Percentiles rank a stretch among this genome's conserved stretches.
These are phyloP conservation scores for Helleia helle DNA, from an alignment of 2,888 invertebrate genomes.

Conservation along the genomic window DNA sequence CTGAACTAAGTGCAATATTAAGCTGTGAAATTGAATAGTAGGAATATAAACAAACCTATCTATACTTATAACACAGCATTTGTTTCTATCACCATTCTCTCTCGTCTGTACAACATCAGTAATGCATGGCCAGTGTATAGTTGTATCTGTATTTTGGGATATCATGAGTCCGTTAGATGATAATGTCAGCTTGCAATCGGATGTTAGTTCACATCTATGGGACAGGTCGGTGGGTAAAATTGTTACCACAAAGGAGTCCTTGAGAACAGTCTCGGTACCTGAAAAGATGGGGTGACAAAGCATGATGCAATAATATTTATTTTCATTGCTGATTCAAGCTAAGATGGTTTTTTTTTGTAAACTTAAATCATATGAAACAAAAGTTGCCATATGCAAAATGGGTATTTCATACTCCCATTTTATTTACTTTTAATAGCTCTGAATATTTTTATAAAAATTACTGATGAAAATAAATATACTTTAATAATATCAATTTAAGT, in stretches of 20 bases:
- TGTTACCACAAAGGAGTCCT: constrained; percentile 73
- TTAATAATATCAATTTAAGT: too few relatives aligned
- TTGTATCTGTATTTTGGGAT: constrained; percentile 56
- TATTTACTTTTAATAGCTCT: too few relatives aligned
- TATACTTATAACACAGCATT: constrained; percentile 75
- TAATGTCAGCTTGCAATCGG: constrained; percentile 73
- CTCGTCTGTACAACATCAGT: constrained; percentile 69
- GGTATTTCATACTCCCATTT: too few relatives aligned
- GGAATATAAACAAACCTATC: constrained; percentile 63
- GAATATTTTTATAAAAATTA: too few relatives aligned
- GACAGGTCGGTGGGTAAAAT: constrained; percentile 77
- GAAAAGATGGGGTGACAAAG: constrained; percentile 35
- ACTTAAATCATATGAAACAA: too few relatives aligned
- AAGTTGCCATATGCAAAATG: too few relatives aligned
- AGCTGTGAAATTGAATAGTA: constrained; percentile 9
- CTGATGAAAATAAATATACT: too few relatives aligned
- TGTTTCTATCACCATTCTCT: constrained; percentile 69
- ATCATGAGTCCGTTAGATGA: constrained; percentile 72
- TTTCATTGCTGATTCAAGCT: too few relatives aligned
- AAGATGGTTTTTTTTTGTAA: too few relatives aligned
- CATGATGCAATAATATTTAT: constrained; percentile 20
- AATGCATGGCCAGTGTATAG: constrained; percentile 76
- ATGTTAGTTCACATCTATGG: constrained; percentile 71
- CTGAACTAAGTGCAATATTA: too few relatives aligned
- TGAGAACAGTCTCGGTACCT: constrained; percentile 61